phyloP scores from a whole-genome alignment of 2,113 vertebrate species.

The Choloepus hoffmanni region DNA sequence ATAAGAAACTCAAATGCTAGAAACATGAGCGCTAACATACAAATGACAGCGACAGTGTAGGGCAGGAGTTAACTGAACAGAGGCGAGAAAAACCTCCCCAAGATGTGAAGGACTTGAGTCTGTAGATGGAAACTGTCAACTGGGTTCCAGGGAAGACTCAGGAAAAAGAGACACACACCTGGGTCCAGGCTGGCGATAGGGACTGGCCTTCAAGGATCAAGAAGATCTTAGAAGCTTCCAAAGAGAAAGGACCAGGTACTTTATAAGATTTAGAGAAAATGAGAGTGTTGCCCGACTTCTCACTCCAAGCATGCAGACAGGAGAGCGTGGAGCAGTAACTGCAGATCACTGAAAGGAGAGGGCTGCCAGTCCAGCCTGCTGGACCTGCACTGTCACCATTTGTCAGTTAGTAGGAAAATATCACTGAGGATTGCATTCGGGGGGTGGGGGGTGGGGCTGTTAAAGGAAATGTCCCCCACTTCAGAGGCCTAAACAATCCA shows the following conservation, averaged over 20 bases:
- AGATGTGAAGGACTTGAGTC: rapidly evolving
- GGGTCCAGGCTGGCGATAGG: background rate
- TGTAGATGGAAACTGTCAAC: rapidly evolving
- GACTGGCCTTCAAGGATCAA: background rate
- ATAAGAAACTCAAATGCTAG: background rate
- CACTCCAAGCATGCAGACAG: background rate
- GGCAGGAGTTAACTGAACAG: rapidly evolving
- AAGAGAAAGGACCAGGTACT: no score
- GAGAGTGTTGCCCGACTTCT: background rate
- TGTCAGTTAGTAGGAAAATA: background rate
- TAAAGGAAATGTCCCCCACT: no score
- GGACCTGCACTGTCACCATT: no score
- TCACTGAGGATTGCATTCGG: no score
- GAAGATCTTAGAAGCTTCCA: background rate
- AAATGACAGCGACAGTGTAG: background rate
- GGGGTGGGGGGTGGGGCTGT: no score
- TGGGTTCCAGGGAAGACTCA: background rate
- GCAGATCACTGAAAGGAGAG: background rate
- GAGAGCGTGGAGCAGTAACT: background rate
- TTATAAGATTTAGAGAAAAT: background rate
- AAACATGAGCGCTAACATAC: background rate
- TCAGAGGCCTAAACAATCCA: background rate
- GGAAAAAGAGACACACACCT: rapidly evolving
- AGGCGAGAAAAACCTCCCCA: background rate
- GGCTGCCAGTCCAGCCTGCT: no score